Base-by-base conservation (phyloP, 1,140 invertebrate genomes). In the Brachionus koreanus region DNA sequence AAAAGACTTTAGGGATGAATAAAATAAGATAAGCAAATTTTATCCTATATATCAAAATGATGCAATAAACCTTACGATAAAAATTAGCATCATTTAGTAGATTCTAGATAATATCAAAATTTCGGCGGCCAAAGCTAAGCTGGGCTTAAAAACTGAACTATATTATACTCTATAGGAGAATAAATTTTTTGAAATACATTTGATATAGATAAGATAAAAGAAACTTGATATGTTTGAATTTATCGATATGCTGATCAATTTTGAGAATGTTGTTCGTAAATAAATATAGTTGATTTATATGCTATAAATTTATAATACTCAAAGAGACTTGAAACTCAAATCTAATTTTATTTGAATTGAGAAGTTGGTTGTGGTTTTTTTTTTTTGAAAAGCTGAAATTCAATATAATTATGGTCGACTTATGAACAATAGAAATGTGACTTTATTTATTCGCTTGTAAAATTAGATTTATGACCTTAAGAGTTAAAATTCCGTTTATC, bases 161-260 rank as follows among this genome's bases (percentile, higher is more conserved):
- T 57, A 19, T 49, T 57, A 29, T 57, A 57, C 49, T 57, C 49
- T 19, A 57, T 57, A 57, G 49, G 49, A 25, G 19, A 23, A 57
- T 57, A 57, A 9, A 52, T 19, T 23, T 52, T 57, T 57, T 57
- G 16, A 57, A 9, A 19, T 57, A 19, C 19, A 57, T 57, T 57
- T 23, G 49, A 57, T 57, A 57, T 57, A 57, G 49, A 57, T 57
- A 57, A 57, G 49, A 57, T 57, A 57, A 57, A 57, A 16, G 49
- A 57, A 57, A 57, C 49, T 57, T 57, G 49, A 57, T 57, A 57
- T 57, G 49, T 57, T 57, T 57, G 49, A 57, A 57, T 57, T 57
- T 57, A 57, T 57, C 19, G 49, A 57, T 57, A 57, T 57, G 49
- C 49, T 57, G 49, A 57, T 57, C 49, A 57, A 57, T 57, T 29